Evolutionary conservation across 2,113 vertebrate genomes (phyloP), one percentile per base, ranked within the genome.

Genomic region (Cryptoleucopteryx plumbea): DNA sequence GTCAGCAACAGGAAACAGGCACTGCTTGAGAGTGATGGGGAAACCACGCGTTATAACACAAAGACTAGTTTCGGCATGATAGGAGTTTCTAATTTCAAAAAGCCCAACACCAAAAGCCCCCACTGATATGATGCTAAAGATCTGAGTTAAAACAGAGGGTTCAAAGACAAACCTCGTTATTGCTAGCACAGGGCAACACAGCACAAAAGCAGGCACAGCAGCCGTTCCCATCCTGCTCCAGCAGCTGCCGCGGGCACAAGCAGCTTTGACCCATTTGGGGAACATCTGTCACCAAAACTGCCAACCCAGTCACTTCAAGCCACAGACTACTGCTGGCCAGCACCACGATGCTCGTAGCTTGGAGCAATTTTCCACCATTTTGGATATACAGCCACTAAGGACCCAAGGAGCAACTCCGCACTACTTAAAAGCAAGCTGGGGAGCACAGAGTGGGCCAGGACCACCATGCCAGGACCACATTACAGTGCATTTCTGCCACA

Each of bases 321-420:
- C 34, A 31, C 38, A 23, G 50, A 5, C 9, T 11, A 5, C 56
- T 19, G 43, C 79, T 22, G 34, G 36, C 56, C 58, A 34, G 47
- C 1, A 13, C 42, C 62, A 10, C 0, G 1, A 13, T 2, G 6
- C 42, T n/a, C 7, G 1, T 1, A 1, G 29, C 38, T 18, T 36
- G 16, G 34, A 25, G 38, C 72, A 42, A 12, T 6, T 47, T 29
- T 29, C 62, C 45, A 16, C n/a, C 14, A 2, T 25, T 59, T 19
- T 11, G 40, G 72, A 27, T 6, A 9, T 6, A 23, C 13, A 31
- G 29, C 65, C 91, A 47, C 71, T 8, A 11, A 56, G 77, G 62
- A 34, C 11, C 16, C 53, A 20, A 1, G 0, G 47, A 47, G 40
- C 0, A 0, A 59, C 43, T 20, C 43, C 0, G 1, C 2, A 0